Evolutionary conservation across 2,797 vertebrate genomes (phyloP), one percentile per base, ranked within the genome.

Genomic region (Sciaenops ocellatus): DNA sequence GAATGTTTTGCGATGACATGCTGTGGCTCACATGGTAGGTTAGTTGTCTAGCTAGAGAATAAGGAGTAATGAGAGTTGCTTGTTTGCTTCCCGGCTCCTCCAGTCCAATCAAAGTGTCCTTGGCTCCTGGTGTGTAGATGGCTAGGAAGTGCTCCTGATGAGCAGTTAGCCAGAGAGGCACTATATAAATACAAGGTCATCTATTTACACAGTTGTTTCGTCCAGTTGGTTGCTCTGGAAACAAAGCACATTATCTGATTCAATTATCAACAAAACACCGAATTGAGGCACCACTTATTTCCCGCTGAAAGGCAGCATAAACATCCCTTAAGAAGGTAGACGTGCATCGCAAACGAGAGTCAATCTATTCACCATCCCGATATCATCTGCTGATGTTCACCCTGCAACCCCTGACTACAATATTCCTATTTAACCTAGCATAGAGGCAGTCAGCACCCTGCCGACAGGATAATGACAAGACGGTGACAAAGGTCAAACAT

Each of bases 401-500:
- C 72, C 60, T 41, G 24, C 60, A 60, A 52, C 42, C 18, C 12
- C 42, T 3, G 13, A 57, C 68, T 52, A 17, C 54, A 42, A 6
- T 6, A 24, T 60, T 24, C 3, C 20, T 10, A 41, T 69, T 57
- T 34, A 66, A 50, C 48, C 26, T 9, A 0, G 5, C 18, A 34
- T 1, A 38, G 28, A 34, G 18, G 30, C 17, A 76, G 54, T 62
- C 79, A 59, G 55, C 65, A 38, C 4, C 34, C 42, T 24, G 24
- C 44, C 76, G 79, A 86, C 80, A 82, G 41, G 75, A 64, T 71
- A 61, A 75, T 66, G 83, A 73, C 73, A 82, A 54, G 62, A 56
- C 10, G 7, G 48, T 20, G 52, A 57, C 80, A 83, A 75, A 85
- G 79, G 83, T 84, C 69, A 84, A 79, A 79, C 3, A 30, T 52